Evolutionary conservation across 2,113 vertebrate genomes (phyloP), one percentile per base, ranked within the genome.

Genomic region (Conger conger): DNA sequence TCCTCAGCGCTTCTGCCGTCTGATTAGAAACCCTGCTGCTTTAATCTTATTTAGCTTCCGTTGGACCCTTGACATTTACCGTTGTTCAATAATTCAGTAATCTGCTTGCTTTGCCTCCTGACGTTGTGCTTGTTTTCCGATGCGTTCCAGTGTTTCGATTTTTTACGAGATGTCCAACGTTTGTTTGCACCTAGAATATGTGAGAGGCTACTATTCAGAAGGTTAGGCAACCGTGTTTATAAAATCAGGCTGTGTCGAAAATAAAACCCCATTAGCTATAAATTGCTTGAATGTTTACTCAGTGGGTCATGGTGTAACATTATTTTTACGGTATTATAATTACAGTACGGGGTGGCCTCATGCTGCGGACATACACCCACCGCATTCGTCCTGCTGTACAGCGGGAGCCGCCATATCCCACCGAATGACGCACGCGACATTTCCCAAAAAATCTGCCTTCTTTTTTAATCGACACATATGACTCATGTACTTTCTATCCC

Each of bases 401-500:
- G 27, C 81, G 9, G 9, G 37, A 82, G 50, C 76, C 76, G 33
- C 45, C 27, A n/a, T 76, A 57, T 79, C 35, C 40, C 18, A 60
- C 16, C 54, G 80, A 35, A 53, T 60, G 81, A 73, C 33, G 13
- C 30, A 68, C 68, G 57, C 20, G 35, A 79, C 73, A 79, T 79
- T 53, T 78, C 57, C 53, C n/a, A 73, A 80, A 45, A n/a, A 38
- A 84, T 78, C 38, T 37, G 18, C 27, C 8, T 54, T 4, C 79
- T 81, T 85, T 81, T 85, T 82, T 33, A 13, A n/a, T 53, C 42
- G 4, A 15, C 35, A 27, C 68, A 23, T 76, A 86, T 82, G 85
- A 86, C 45, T 86, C 85, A 82, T 57, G 30, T 76, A 30, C 53
- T 86, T 42, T 57, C 42, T 30, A 5, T 80, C 68, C 42, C n/a